Base-by-base conservation (phyloP, 2,113 vertebrate genomes). In the Platysteira castanea region DNA sequence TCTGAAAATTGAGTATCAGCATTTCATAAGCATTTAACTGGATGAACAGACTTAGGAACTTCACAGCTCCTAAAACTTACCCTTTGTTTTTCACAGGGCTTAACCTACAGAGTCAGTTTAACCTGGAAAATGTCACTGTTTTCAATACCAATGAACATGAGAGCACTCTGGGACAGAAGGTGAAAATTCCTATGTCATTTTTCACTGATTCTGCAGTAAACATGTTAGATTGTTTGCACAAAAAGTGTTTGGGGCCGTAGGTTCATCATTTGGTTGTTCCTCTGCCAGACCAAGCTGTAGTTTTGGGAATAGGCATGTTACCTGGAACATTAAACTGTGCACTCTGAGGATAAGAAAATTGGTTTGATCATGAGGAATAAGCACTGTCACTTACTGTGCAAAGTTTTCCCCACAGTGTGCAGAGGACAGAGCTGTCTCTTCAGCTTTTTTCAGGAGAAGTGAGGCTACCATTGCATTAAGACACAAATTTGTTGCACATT, bases 101-200 rank as follows among this genome's bases (percentile, higher is more conserved):
- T 81, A 99, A 99, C 92, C 98, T 99, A 67, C 99, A 99, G 97
- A 99, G 99, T 96, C 99, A 99, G 46, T 99, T 99, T 97, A 99
- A 99, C 97, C 96, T 99, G 95, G 99, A 99, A 95, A 99, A 99
- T 88, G 95, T 99, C 92, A 99, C 99, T 6, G 99, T 99, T 80
- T 99, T 99, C 97, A 99, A 99, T 97, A 99, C 99, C 91, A 99
- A 99, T 94, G 99, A 99, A 76, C 99, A 99, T 64, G 99, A 99
- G 90, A 99, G 99, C 95, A 99, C 99, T 19, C 96, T 99, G 9
- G 99, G 99, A 93, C 99, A 99, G 95, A 99, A 99, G 99, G 99
- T 99, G 85, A 98, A 74, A 73, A 49, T 82, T 74, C 15, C 24
- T 56, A 1, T 75, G 33, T 73, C 0, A 0, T 56, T 90, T 56